Evolutionary conservation across 2,113 vertebrate genomes (phyloP).

Genomic region (Rhagologus leucostigma): DNA sequence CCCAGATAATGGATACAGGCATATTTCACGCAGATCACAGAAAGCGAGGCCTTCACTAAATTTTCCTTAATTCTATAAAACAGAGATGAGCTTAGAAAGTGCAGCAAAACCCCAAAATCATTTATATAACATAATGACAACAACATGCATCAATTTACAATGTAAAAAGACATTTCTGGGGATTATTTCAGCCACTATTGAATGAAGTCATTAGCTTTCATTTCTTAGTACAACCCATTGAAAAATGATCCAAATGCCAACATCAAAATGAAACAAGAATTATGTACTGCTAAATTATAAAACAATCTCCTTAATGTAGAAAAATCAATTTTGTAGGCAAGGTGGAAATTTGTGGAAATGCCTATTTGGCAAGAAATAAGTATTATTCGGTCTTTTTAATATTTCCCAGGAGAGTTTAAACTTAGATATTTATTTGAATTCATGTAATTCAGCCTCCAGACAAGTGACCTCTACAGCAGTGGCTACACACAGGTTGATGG

Average conservation of each 20-base stretch:
- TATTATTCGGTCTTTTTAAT: not conserved
- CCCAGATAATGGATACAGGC: not conserved
- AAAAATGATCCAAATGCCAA: slow-evolving; percentile 26
- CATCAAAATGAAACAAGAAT: slow-evolving; percentile 17
- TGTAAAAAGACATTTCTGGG: not conserved
- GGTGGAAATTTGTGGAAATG: not conserved
- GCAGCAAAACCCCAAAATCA: not conserved
- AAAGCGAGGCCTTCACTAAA: not conserved
- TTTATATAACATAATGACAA: slow-evolving; percentile 12
- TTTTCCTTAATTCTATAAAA: not conserved
- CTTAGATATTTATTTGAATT: not conserved
- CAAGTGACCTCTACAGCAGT: not conserved
- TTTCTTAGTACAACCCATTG: not conserved
- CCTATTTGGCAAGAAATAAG: not conserved
- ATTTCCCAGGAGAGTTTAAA: not conserved
- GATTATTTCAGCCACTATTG: not conserved
- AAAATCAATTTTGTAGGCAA: slow-evolving; percentile 38
- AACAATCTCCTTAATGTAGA: slow-evolving; percentile 15
- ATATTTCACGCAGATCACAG: not conserved
- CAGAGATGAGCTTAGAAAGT: not conserved
- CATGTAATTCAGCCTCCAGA: not conserved
- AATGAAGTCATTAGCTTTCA: slow-evolving; percentile 19
- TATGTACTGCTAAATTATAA: slow-evolving; percentile 34
- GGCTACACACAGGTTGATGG: not conserved
- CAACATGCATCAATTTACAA: not conserved